Conservation (phyloP, 2,888 invertebrate species). For the Thyatira batis region DNA sequence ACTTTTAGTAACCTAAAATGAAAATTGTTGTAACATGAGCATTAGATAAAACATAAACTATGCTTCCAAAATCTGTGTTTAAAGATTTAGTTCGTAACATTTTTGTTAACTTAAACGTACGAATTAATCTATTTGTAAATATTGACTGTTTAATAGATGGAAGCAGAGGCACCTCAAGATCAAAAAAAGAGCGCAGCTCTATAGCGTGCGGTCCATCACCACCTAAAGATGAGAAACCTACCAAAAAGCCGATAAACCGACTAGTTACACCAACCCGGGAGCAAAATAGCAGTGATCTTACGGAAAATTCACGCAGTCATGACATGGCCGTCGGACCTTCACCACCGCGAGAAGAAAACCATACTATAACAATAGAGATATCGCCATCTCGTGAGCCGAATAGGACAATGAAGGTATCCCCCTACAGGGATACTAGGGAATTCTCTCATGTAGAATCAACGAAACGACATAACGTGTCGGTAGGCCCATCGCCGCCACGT, state of each 20-base stretch:
- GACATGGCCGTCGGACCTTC: slow-evolving; percentile 73
- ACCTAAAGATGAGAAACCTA: slow-evolving; percentile 65
- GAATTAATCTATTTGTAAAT: too few relatives aligned
- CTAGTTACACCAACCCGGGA: slow-evolving; percentile 76
- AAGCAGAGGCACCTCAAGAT: slow-evolving; percentile 48
- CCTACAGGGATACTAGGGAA: slow-evolving; percentile 33
- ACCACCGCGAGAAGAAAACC: slow-evolving; percentile 57
- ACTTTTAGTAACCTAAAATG: not conserved
- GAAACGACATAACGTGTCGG: slow-evolving; percentile 57
- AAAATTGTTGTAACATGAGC: not conserved
- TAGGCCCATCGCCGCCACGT: slow-evolving; percentile 66
- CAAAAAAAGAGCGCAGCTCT: slow-evolving; percentile 62
- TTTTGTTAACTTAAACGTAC: too few relatives aligned
- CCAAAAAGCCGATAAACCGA: slow-evolving; percentile 41
- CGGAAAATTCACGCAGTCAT: slow-evolving; percentile 34
- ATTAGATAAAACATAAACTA: not conserved
- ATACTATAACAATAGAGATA: slow-evolving; percentile 26
- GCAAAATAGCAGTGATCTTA: slow-evolving; percentile 27
- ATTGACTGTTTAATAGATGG: slow-evolving; percentile 37
- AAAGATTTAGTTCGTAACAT: not conserved
- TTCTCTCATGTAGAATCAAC: slow-evolving; percentile 25
- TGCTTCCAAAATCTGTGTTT: too few relatives aligned
- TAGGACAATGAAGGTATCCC: slow-evolving; percentile 38
- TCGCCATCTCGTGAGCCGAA: slow-evolving; percentile 35
- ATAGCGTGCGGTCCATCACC: slow-evolving; percentile 86